These are phyloP conservation scores for Drosophila nikananu DNA, from an alignment of 1,140 invertebrate genomes.

Conservation along the genomic window DNA sequence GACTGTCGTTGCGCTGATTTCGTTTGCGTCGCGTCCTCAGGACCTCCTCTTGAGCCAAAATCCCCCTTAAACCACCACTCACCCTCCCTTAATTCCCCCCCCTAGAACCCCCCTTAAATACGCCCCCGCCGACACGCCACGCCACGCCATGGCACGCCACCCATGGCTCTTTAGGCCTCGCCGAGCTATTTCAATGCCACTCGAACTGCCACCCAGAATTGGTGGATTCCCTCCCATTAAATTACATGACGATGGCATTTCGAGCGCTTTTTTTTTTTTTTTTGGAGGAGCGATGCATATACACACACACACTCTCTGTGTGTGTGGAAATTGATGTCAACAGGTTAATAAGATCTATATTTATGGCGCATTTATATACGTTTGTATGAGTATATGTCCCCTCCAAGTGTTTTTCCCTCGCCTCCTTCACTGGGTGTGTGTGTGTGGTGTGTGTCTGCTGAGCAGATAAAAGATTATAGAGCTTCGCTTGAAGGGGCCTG, in stretches of 20 bases:
- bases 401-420: slow-evolving; percentile 11
- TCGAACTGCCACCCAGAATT: slow-evolving; percentile 47
- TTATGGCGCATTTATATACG: slow-evolving; percentile 62
- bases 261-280: slow-evolving; percentile 43
- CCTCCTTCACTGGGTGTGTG: neutral
- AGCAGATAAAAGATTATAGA: slow-evolving; percentile 61
- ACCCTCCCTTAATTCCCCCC: neutral
- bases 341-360: slow-evolving; percentile 68
- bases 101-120: slow-evolving; percentile 1
- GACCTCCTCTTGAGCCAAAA: slow-evolving; percentile 3
- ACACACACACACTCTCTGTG: slow-evolving; percentile 13
- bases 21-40: slow-evolving; percentile 32
- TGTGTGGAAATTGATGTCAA: slow-evolving; percentile 60
- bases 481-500: slow-evolving; percentile 32
- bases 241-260: slow-evolving; percentile 67
- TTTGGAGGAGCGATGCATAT: slow-evolving; percentile 34
- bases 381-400: slow-evolving; percentile 15
- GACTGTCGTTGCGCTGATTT: slow-evolving; percentile 63
- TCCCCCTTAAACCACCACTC: neutral
- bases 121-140: slow-evolving; percentile 1
- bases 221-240: slow-evolving; percentile 54
- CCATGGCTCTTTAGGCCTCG: slow-evolving; percentile 30
- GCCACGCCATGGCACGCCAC: neutral
- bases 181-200: slow-evolving; percentile 49
- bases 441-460: slow-evolving; percentile 28